These are phyloP conservation scores for Colostygia pectinataria DNA, from an alignment of 2,888 invertebrate species.

Conservation along the genomic window DNA sequence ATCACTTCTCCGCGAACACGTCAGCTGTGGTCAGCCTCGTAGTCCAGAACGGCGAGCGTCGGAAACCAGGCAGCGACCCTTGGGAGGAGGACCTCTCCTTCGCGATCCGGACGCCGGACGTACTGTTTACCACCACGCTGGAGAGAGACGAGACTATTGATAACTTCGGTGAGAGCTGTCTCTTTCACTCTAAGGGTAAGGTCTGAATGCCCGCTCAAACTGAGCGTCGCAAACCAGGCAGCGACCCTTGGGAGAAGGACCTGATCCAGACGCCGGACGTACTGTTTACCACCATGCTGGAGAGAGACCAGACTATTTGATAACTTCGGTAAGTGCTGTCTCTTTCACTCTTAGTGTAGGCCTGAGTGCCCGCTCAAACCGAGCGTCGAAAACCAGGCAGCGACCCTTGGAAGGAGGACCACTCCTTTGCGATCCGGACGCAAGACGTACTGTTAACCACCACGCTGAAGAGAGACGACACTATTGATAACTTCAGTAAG, in stretches of 20 bases:
- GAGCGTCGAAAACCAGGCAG: constrained; percentile 86
- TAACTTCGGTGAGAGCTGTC: constrained; percentile 86
- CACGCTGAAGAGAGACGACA: constrained; percentile 91
- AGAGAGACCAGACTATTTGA: constrained; percentile 93
- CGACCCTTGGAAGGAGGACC: constrained; percentile 90
- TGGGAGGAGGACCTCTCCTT: constrained; percentile 88
- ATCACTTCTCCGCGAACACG: constrained; percentile 88
- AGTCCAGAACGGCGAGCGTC: constrained; percentile 87
- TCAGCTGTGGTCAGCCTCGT: constrained; percentile 87
- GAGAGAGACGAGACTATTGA: constrained; percentile 93
- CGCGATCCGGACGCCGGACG: constrained; percentile 68
- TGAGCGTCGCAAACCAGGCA: constrained; percentile 86
- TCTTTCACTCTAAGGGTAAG: constrained; percentile 10
- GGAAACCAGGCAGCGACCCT: constrained; percentile 86
- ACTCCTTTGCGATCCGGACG: constrained; percentile 69
- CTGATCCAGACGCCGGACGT: constrained; percentile 78
- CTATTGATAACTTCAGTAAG: constrained; percentile 91
- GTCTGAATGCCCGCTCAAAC: no score
- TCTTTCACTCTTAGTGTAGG: constrained; percentile 10
- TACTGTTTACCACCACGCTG: constrained; percentile 89
- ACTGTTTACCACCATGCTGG: constrained; percentile 89
- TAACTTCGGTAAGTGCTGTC: constrained; percentile 86
- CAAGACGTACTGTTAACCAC: constrained; percentile 87
- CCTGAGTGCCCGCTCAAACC: no score
- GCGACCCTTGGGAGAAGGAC: constrained; percentile 90